Base-by-base conservation (phyloP, 2,888 invertebrate genomes). In the Nasonia oneida region DNA sequence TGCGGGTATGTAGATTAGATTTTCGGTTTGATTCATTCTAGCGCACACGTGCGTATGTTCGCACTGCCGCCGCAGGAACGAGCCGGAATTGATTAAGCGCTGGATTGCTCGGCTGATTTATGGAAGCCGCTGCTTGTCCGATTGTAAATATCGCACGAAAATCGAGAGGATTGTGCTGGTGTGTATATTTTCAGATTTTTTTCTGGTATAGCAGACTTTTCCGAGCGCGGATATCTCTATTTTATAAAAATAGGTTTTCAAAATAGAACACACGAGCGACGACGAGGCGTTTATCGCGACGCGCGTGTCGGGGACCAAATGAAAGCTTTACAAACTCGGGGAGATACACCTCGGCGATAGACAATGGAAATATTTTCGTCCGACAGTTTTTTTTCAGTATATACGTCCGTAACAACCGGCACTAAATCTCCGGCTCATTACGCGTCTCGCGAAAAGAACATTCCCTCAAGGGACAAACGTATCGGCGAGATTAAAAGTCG, bases 31-130 rank as follows among this genome's bases (percentile, higher is more conserved):
- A 77, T 85, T 64, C 23, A 81, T 76, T 64, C 53, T 29, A 18
- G 80, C 18, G 12, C n/a, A 33, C 15, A 15, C 39, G 15, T 15
- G n/a, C 15, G 33, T 33, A 39, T 42, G 18, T 81, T 70, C 71
- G 71, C 71, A 39, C 39, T 39, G 50, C 23, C 14, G 50, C 29
- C 15, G 53, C 37, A 3, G 12, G 64, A 50, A 37, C 37, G 15
- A 39, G 42, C 18, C 33, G 18, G 70, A 83, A 82, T 71, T 42
- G 53, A 83, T 70, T 42, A 77, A 77, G 77, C 74, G 14, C 23
- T 37, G 82, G 73, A 37, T 74, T 75, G 67, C 23, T 50, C 6
- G 53, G 47, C 64, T 79, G 84, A 84, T 84, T 84, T 84, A 84
- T 74, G 39, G 50, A 37, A 29, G 39, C 18, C 18, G 53, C 64